phyloP scores from a whole-genome alignment of 2,797 vertebrate species.

The Chelonia mydas region DNA sequence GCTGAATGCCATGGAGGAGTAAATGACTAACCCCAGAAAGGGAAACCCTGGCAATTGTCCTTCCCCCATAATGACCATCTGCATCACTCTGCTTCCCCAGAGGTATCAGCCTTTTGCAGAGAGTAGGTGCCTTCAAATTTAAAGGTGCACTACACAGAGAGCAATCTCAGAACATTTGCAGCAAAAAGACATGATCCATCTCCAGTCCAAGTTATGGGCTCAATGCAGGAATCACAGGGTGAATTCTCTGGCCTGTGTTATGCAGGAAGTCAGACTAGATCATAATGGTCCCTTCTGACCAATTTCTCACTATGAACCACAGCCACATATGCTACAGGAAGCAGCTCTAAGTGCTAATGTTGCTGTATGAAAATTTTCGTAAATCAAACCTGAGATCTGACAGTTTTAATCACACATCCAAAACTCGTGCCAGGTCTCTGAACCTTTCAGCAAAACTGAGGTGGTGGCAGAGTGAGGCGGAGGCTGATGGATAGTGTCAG shows the following conservation, averaged over 20 bases:
- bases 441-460: constrained; percentile 52
- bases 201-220: background rate
- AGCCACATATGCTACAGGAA: constrained; percentile 54
- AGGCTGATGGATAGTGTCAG: constrained; percentile 53
- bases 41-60: background rate
- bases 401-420: constrained; percentile 72
- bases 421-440: constrained; percentile 66
- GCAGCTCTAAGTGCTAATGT: constrained; percentile 57
- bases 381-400: constrained; percentile 73
- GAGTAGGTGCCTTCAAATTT: background rate
- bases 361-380: constrained; percentile 37
- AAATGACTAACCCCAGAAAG: background rate
- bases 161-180: fast-evolving
- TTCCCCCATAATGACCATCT: background rate
- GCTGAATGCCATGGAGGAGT: background rate
- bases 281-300: constrained; percentile 50
- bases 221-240: background rate
- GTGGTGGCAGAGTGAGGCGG: constrained; percentile 62
- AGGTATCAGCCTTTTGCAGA: background rate
- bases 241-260: background rate
- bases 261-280: background rate
- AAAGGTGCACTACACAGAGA: background rate
- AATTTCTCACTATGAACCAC: background rate
- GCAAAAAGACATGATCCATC: background rate
- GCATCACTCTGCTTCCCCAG: background rate